Evolutionary conservation across 2,888 invertebrate species (phyloP), one percentile per base, ranked within the genome.

Genomic region (Microctonus aethiopoides): DNA sequence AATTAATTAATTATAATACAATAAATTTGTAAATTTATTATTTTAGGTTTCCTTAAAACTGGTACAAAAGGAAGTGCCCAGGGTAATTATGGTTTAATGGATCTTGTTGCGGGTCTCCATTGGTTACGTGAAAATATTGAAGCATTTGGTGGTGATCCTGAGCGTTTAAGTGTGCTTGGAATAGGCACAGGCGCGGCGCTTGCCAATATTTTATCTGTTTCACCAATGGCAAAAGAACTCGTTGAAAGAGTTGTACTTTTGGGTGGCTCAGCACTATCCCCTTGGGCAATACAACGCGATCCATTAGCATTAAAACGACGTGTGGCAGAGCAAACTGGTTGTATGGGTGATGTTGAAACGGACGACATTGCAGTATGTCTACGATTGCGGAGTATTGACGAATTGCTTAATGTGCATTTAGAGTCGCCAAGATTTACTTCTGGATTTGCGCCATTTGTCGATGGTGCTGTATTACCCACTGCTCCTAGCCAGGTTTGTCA

Each of bases 151-250:
- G 99, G 99, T 20, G 96, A 99, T 88, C 94, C 97, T 5, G 92
- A 95, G 84, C 91, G 94, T 76, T 94, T 99, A 72, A 98, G 98
- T 0, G 88, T 99, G 74, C 92, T 99, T 90, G 98, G 99, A 2
- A 98, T 99, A 86, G 96, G 97, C 32, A 96, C 97, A 32, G 99
- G 99, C 6, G 99, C 98, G 10, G 96, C 98, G 1, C 90, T 98
- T 63, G 97, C 98, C 78, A 98, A 99, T 89, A 94, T 98, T 83
- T 92, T 99, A 70, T 94, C 97, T 77, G 94, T 98, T 39, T 98
- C 99, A 41, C 98, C 98, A 22, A 96, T 97, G 79, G 94, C 96
- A 61, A 94, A 94, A 91, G 96, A 95, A 88, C 90, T 97, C 78
- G 91, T 97, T 84, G 93, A 93, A 88, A 92, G 96, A 77, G 94